Percentiles rank a stretch among this genome's conserved stretches.
Conservation (phyloP, 2,888 invertebrate species). For the Rhagonycha fulva region DNA sequence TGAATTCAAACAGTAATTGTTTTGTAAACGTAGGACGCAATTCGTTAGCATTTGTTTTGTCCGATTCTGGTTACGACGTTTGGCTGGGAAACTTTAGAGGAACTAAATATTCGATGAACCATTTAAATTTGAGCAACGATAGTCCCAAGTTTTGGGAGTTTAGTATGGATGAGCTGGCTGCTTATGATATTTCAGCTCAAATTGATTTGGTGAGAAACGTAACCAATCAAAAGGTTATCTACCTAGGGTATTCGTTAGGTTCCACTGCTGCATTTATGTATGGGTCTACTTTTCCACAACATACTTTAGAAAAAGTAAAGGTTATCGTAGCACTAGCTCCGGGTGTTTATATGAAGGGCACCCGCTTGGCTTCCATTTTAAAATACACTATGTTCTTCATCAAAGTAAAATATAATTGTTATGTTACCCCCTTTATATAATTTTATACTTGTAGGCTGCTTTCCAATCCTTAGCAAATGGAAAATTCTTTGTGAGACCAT, state of each 20-base stretch:
- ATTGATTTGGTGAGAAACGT: conserved; percentile 42
- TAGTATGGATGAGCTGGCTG: conserved; percentile 49
- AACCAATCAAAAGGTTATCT: conserved; percentile 57
- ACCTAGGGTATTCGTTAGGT: conserved; percentile 87
- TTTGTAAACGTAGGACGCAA: conserved; percentile 42
- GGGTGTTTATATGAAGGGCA: conserved; percentile 38
- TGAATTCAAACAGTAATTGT: conserved; percentile 43
- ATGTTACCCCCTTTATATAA: background rate
- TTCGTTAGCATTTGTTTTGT: conserved; percentile 52
- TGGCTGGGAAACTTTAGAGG: conserved; percentile 60
- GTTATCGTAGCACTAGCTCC: conserved; percentile 61
- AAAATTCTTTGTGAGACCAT: background rate
- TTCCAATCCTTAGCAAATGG: background rate
- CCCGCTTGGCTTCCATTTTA: background rate
- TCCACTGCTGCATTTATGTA: conserved; percentile 70
- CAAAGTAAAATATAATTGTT: background rate
- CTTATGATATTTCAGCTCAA: conserved; percentile 47
- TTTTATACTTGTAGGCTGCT: background rate
- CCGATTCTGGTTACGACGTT: conserved; percentile 59
- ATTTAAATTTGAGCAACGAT: conserved; percentile 41
- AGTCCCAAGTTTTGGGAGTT: conserved; percentile 47
- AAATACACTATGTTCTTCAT: background rate
- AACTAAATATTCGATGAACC: conserved; percentile 48
- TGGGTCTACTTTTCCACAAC: conserved; percentile 66
- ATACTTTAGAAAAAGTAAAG: conserved; percentile 60